These are phyloP conservation scores for Gambusia yucatana DNA, from an alignment of 2,797 vertebrate species.

Conservation along the genomic window DNA sequence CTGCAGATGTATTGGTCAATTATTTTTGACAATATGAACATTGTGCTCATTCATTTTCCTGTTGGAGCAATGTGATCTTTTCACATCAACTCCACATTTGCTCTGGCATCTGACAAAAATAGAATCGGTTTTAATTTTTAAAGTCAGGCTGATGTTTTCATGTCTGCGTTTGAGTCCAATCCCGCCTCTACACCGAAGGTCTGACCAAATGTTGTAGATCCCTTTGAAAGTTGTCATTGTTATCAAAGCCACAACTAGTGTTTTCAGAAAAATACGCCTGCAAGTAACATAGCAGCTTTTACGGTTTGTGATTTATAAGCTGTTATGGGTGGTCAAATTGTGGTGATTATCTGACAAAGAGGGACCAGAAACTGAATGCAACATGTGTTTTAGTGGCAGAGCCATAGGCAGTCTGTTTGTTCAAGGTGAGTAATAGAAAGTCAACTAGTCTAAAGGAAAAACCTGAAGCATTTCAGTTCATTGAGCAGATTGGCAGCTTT, in stretches of 20 bases:
- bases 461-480: constrained; percentile 36
- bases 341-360: constrained; percentile 26
- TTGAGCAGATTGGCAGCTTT: constrained; percentile 13
- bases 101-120: too few relatives aligned
- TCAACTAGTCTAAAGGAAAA: constrained; percentile 37
- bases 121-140: not conserved
- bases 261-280: not conserved
- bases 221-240: not conserved
- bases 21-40: too few relatives aligned
- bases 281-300: not conserved
- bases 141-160: not conserved
- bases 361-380: not conserved
- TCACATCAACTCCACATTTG: too few relatives aligned
- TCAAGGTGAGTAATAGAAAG: constrained; percentile 16
- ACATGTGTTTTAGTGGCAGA: constrained; percentile 13
- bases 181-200: not conserved
- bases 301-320: constrained; percentile 33
- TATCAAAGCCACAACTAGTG: not conserved
- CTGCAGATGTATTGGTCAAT: too few relatives aligned
- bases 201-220: not conserved
- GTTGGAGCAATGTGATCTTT: too few relatives aligned
- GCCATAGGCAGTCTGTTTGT: constrained; percentile 30
- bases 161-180: not conserved
- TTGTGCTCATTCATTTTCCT: too few relatives aligned
- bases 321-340: constrained; percentile 39